phyloP scores from a whole-genome alignment of 2,113 vertebrate species.

The Bucco capensis region DNA sequence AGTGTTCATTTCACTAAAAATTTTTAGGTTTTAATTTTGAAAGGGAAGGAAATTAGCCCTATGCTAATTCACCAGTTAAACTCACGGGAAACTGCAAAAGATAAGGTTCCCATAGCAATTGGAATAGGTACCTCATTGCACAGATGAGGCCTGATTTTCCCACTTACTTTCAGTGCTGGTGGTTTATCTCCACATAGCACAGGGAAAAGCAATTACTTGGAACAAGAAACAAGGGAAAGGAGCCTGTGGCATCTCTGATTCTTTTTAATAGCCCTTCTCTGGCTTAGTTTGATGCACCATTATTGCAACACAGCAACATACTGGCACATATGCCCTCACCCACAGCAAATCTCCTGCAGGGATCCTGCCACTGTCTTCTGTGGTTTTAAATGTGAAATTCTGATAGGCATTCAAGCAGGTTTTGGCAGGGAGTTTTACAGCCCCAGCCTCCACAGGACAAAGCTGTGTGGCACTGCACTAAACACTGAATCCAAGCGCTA shows the following conservation, averaged over 20 bases:
- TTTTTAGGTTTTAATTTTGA: background rate
- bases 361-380: background rate
- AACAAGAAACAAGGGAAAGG: background rate
- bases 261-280: background rate
- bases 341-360: background rate
- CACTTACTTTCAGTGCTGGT: background rate
- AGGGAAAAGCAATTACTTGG: conserved; percentile 35
- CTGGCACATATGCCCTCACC: rapidly evolving
- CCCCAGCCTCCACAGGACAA: background rate
- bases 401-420: background rate
- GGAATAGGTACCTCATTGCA: background rate
- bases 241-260: background rate
- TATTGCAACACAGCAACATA: background rate
- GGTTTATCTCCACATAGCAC: conserved; percentile 38
- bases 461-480: background rate
- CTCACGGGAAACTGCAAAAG: background rate
- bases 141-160: background rate
- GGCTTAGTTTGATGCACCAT: rapidly evolving
- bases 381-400: background rate
- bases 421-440: background rate
- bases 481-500: background rate
- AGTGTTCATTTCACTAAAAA: background rate
- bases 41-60: conserved; percentile 22
- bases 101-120: conserved; percentile 58
- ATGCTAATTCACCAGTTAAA: conserved; percentile 31